These are phyloP conservation scores for Oplegnathus fasciatus DNA, from an alignment of 2,113 vertebrate genomes.

Conservation along the genomic window DNA sequence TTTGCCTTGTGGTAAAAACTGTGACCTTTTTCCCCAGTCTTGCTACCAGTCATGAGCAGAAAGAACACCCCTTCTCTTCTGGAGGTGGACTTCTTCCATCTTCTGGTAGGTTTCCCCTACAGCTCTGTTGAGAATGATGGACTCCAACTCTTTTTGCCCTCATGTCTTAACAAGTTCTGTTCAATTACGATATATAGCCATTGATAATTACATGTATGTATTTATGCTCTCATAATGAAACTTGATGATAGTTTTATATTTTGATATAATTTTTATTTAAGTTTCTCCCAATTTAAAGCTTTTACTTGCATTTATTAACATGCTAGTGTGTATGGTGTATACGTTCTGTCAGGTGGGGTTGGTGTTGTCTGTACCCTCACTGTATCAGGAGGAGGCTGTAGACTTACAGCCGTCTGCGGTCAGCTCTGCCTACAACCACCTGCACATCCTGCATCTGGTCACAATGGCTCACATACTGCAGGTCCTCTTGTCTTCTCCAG, in stretches of 20 bases:
- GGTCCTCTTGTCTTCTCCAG: slow-evolving; percentile 88
- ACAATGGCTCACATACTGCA: slow-evolving; percentile 95
- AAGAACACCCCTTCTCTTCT: slow-evolving; percentile 91
- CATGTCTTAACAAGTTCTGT: background rate
- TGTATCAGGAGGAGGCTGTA: slow-evolving; percentile 95
- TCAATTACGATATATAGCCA: background rate
- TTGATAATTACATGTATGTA: too few relatives aligned
- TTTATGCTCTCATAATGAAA: too few relatives aligned
- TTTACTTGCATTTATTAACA: background rate
- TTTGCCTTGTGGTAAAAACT: background rate
- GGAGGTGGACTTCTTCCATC: slow-evolving; percentile 94
- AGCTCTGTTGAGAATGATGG: background rate
- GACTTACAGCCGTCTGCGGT: slow-evolving; percentile 92
- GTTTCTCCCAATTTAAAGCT: background rate
- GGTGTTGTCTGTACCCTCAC: slow-evolving; percentile 92
- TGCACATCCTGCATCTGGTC: slow-evolving; percentile 94
- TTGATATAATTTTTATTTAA: too few relatives aligned
- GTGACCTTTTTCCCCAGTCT: slow-evolving; percentile 80
- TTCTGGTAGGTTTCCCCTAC: slow-evolving; percentile 88
- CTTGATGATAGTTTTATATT: too few relatives aligned
- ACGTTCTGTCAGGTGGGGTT: slow-evolving; percentile 87
- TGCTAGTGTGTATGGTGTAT: background rate
- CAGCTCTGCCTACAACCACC: slow-evolving; percentile 93
- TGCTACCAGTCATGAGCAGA: slow-evolving; percentile 88
- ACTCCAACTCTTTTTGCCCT: background rate